phyloP scores from a whole-genome alignment of 2,797 vertebrate species.

The Anguilla obscura region DNA sequence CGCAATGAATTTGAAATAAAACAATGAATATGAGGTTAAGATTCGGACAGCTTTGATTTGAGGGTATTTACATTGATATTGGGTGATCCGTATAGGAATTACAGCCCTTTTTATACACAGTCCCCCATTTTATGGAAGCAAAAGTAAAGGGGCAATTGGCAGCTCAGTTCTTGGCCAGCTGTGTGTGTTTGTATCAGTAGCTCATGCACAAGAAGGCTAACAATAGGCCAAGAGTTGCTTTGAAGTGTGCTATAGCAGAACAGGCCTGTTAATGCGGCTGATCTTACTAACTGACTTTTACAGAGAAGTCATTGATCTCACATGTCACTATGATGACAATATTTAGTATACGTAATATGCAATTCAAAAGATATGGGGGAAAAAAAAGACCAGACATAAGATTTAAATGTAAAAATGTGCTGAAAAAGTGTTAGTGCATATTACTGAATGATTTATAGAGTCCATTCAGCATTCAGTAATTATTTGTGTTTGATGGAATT shows the following conservation, averaged over 20 bases:
- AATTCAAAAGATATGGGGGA: not conserved
- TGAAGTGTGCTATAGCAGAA: not conserved
- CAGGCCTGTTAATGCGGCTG: not conserved
- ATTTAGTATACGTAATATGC: not conserved
- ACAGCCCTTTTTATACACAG: too few relatives aligned
- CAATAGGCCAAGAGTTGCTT: too few relatives aligned
- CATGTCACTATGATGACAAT: not conserved
- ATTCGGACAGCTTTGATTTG: too few relatives aligned
- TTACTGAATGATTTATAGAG: slow-evolving; percentile 10
- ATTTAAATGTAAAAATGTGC: not conserved
- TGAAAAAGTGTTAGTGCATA: not conserved
- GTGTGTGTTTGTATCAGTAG: too few relatives aligned
- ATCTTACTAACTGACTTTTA: slow-evolving; percentile 15
- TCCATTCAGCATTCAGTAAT: slow-evolving; percentile 33
- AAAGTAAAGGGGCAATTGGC: too few relatives aligned
- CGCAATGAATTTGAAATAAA: too few relatives aligned
- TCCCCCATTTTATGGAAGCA: too few relatives aligned
- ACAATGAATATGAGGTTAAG: too few relatives aligned
- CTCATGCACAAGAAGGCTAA: too few relatives aligned
- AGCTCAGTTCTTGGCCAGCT: too few relatives aligned
- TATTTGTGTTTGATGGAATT: not conserved
- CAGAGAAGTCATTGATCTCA: not conserved
- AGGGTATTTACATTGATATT: too few relatives aligned
- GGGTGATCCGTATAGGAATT: too few relatives aligned
- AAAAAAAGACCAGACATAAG: not conserved